Conservation (phyloP, 2,888 invertebrate genomes). For the Gandaritis pyraliata region DNA sequence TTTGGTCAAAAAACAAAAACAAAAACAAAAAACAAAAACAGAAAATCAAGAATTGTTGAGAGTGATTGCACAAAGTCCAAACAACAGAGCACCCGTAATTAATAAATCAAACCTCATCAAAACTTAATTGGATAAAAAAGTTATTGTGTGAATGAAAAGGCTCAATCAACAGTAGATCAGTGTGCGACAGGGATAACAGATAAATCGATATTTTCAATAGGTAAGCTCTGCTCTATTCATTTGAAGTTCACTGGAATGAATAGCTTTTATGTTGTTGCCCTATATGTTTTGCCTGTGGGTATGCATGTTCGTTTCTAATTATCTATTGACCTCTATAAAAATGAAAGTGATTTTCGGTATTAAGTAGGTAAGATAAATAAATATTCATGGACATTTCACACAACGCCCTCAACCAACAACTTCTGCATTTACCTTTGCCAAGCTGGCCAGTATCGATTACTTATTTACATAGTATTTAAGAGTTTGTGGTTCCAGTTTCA, state of each 20-base stretch:
- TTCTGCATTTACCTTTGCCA: too few relatives aligned
- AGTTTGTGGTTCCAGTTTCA: too few relatives aligned
- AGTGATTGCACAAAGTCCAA: neutral
- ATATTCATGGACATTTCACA: too few relatives aligned
- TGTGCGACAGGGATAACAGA: slow-evolving; percentile 36
- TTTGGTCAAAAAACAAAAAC: too few relatives aligned
- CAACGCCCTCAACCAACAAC: too few relatives aligned
- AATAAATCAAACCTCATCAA: slow-evolving; percentile 12
- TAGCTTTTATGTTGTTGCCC: slow-evolving; percentile 19
- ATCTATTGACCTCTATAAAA: neutral
- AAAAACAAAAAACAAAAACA: too few relatives aligned
- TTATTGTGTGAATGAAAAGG: slow-evolving; percentile 8
- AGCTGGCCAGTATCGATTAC: too few relatives aligned
- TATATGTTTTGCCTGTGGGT: neutral
- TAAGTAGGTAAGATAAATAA: too few relatives aligned
- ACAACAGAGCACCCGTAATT: neutral
- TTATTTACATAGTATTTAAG: too few relatives aligned
- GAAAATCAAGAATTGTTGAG: too few relatives aligned
- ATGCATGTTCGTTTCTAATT: neutral
- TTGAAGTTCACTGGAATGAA: slow-evolving; percentile 34
- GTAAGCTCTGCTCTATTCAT: slow-evolving; percentile 33
- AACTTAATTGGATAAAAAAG: slow-evolving; percentile 44
- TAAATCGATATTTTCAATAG: slow-evolving; percentile 40
- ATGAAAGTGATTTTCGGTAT: too few relatives aligned
- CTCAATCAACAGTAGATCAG: slow-evolving; percentile 47